Evolutionary conservation across 2,113 vertebrate genomes (phyloP).

Genomic region (Pelusios castaneus): DNA sequence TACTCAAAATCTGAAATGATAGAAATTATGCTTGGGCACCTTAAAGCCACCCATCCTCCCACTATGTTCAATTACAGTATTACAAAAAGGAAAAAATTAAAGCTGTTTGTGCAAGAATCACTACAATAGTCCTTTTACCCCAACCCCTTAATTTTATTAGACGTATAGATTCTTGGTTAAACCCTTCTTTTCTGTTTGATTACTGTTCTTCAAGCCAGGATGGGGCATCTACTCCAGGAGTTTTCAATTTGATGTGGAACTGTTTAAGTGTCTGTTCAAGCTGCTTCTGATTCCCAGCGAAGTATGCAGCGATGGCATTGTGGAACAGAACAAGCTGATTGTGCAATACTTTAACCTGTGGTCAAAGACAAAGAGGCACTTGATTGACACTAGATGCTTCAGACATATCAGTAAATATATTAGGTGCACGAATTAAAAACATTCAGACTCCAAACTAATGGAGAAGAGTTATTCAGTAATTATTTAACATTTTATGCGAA

Average conservation of each 20-base stretch:
- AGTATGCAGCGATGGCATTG: constrained; percentile 95
- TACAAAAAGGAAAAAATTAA: constrained; percentile 74
- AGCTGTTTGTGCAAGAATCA: constrained; percentile 77
- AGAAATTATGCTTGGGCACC: constrained; percentile 71
- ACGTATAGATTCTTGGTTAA: constrained; percentile 52
- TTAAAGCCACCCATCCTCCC: constrained; percentile 60
- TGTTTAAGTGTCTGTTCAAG: constrained; percentile 98
- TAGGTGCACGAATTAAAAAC: neutral
- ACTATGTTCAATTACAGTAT: constrained; percentile 71
- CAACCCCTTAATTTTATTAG: constrained; percentile 54
- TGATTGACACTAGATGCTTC: neutral
- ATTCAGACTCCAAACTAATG: neutral
- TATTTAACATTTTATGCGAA: neutral
- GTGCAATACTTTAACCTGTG: constrained; percentile 96
- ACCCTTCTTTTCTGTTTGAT: constrained; percentile 54
- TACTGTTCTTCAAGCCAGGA: constrained; percentile 98
- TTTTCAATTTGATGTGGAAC: constrained; percentile 99
- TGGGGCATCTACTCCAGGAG: constrained; percentile 90
- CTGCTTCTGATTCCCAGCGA: constrained; percentile 97
- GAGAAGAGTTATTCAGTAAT: neutral
- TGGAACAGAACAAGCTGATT: constrained; percentile 98
- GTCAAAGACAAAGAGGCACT: constrained; percentile 29
- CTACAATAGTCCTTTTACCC: constrained; percentile 50
- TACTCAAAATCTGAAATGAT: constrained; percentile 72
- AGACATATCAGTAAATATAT: neutral